Evolutionary conservation across 2,113 vertebrate species (phyloP).

Genomic region (Nothoprocta perdicaria): DNA sequence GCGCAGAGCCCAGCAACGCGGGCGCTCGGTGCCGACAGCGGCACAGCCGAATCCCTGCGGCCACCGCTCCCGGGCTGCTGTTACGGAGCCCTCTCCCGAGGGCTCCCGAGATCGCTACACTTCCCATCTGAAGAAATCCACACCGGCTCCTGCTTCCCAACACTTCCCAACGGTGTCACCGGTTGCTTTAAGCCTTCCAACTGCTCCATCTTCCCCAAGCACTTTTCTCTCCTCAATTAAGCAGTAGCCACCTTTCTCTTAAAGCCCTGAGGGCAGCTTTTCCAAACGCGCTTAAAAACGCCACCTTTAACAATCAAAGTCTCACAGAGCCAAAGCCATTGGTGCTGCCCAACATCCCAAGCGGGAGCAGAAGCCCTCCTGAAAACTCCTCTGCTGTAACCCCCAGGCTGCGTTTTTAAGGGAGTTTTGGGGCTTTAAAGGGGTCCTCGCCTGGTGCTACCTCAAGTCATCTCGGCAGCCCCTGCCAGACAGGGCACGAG

Average conservation of each 20-base stretch:
- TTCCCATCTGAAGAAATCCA: background rate
- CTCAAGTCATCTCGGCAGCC: too few relatives aligned
- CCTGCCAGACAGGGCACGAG: background rate
- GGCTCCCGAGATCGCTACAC: background rate
- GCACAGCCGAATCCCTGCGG: background rate
- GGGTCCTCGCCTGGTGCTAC: too few relatives aligned
- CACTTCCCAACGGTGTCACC: background rate
- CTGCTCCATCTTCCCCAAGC: background rate
- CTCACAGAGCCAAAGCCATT: too few relatives aligned
- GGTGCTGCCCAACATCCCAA: background rate
- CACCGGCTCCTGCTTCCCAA: background rate
- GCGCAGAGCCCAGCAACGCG: background rate
- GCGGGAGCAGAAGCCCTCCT: background rate
- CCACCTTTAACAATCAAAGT: background rate
- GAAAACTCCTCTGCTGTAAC: background rate
- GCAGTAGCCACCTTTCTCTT: too few relatives aligned
- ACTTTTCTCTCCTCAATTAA: background rate
- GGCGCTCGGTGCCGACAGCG: background rate
- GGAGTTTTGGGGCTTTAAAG: background rate
- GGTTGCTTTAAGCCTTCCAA: background rate
- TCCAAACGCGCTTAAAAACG: background rate
- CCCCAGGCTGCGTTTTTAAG: background rate
- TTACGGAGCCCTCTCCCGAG: too few relatives aligned
- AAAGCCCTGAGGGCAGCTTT: background rate
- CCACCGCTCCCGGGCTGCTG: too few relatives aligned